A percentile compares a stretch with the other conserved stretches of the same genome.
phyloP scores from a whole-genome alignment of 2,797 vertebrate genomes.

The Lates japonicus region DNA sequence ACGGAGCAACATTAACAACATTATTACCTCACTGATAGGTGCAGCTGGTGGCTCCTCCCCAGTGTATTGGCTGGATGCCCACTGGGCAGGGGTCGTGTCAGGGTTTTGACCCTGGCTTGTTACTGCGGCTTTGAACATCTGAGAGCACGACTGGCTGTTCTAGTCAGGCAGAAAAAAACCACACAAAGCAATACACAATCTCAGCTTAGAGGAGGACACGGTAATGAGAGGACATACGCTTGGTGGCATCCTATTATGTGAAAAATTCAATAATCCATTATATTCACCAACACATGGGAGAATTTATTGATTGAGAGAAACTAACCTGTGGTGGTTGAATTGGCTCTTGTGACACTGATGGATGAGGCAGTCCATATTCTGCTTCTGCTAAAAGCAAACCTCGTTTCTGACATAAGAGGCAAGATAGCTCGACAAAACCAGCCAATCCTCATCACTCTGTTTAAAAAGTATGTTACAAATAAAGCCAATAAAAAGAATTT shows the following conservation, averaged over 20 bases:
- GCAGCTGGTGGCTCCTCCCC: constrained; percentile 82
- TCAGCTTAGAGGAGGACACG: background rate
- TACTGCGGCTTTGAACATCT: constrained; percentile 92
- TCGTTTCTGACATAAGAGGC: constrained; percentile 60
- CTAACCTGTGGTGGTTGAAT: constrained; percentile 90
- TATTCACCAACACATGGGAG: constrained; percentile 2
- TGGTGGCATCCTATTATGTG: constrained; percentile 10
- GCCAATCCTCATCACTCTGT: background rate
- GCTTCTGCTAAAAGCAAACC: constrained; percentile 89
- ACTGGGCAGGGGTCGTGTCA: constrained; percentile 89
- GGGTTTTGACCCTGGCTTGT: constrained; percentile 91
- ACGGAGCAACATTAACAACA: too few species aligned
- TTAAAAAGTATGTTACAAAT: background rate
- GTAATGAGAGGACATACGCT: constrained; percentile 19
- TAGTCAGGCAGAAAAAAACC: constrained; percentile 73
- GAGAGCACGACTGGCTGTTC: constrained; percentile 74
- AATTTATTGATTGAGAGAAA: constrained; percentile 53
- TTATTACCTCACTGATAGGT: constrained; percentile 76
- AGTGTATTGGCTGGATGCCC: constrained; percentile 89
- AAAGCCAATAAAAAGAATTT: background rate
- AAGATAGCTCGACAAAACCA: background rate
- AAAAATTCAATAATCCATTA: constrained; percentile 53
- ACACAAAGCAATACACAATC: constrained; percentile 18
- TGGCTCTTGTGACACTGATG: constrained; percentile 90
- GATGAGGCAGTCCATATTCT: constrained; percentile 89